These are phyloP conservation scores for Mesocentrotus franciscanus DNA, from an alignment of 53 echinoderm and acorn worm species.

Conservation along the genomic window DNA sequence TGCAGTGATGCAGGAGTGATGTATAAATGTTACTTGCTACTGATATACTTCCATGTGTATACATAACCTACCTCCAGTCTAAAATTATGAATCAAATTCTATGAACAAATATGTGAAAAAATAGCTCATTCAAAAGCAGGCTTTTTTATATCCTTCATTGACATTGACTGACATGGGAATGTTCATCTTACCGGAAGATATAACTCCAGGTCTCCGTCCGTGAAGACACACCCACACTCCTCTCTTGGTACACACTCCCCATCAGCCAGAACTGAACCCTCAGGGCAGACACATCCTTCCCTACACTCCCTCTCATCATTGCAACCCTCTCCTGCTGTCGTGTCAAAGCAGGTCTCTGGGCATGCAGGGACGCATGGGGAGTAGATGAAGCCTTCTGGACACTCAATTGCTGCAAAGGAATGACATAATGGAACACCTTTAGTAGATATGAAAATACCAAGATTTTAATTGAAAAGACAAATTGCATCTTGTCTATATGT, in stretches of 20 bases:
- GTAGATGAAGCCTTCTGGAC: constrained; percentile 64
- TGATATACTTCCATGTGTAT: neutral
- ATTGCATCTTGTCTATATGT: neutral
- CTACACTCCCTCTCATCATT: constrained; percentile 63
- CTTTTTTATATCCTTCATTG: neutral
- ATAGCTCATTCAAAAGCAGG: neutral
- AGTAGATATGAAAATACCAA: neutral
- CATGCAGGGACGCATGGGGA: constrained; percentile 70
- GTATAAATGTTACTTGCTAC: no score
- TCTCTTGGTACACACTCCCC: constrained; percentile 74
- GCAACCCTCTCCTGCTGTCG: constrained; percentile 42
- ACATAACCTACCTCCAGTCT: neutral
- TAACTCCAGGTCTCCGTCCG: constrained; percentile 23
- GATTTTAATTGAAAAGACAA: neutral
- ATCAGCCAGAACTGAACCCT: constrained; percentile 71
- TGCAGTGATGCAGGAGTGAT: no score
- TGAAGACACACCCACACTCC: constrained; percentile 78
- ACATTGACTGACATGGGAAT: neutral
- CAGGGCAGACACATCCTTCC: constrained; percentile 82
- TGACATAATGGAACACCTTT: neutral
- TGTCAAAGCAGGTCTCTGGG: constrained; percentile 69
- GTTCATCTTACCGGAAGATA: constrained; percentile 34
- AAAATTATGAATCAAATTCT: neutral
- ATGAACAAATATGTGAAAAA: neutral
- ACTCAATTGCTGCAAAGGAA: constrained; percentile 63